Conservation (phyloP, 2,888 invertebrate genomes). For the Mystacides longicornis region DNA sequence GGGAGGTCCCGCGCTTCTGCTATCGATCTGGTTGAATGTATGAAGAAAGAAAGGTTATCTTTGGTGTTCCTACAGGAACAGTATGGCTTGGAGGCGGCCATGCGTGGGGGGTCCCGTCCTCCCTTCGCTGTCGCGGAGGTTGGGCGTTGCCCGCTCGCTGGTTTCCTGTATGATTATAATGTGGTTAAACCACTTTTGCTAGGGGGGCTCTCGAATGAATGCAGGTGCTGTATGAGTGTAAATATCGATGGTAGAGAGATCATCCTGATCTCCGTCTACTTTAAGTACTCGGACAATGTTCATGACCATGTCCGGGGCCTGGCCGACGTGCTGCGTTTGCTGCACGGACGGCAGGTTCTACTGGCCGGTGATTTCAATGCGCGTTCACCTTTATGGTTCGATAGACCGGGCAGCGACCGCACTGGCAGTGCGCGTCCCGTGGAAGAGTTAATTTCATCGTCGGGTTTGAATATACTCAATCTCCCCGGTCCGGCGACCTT, state of each 20-base stretch:
- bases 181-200: not conserved
- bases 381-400: not conserved
- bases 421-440: not conserved
- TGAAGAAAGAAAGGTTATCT: not conserved
- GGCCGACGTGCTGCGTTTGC: too few species aligned
- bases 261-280: not conserved
- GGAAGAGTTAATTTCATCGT: slow-evolving; percentile 5
- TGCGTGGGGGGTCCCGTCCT: not conserved
- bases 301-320: not conserved
- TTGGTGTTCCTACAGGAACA: slow-evolving; percentile 2
- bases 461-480: too few species aligned
- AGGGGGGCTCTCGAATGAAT: not conserved
- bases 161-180: not conserved
- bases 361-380: not conserved
- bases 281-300: not conserved
- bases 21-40: not conserved
- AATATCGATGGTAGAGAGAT: not conserved
- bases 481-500: too few species aligned
- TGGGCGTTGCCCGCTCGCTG: not conserved
- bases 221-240: not conserved
- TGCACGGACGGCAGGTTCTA: too few species aligned
- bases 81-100: not conserved
- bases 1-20: not conserved
- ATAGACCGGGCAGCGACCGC: not conserved
- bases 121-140: not conserved